Evolutionary conservation across 1,140 invertebrate genomes (phyloP).

Genomic region (Saccostrea cuccullata): DNA sequence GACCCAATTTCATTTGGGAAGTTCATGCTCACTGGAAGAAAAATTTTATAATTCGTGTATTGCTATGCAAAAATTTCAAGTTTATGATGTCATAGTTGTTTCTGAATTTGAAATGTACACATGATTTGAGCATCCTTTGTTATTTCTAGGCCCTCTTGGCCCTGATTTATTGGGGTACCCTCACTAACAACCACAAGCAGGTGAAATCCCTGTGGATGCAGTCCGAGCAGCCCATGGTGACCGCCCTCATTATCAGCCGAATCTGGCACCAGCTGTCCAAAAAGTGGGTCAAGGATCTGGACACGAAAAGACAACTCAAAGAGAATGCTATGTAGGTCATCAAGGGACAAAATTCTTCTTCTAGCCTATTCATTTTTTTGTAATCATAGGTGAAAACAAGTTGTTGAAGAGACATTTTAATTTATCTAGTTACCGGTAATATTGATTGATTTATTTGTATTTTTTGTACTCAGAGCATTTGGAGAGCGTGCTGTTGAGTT

Average conservation of each 20-base stretch:
- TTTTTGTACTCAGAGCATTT: conserved; percentile 72
- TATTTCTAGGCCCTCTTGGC: conserved; percentile 67
- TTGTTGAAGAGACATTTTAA: no score
- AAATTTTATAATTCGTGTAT: no score
- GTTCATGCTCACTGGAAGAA: no score
- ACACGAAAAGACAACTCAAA: neutral
- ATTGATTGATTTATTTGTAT: no score
- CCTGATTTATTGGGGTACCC: conserved; percentile 75
- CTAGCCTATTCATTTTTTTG: no score
- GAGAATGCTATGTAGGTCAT: conserved; percentile 22
- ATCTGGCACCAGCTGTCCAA: conserved; percentile 34
- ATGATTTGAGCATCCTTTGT: neutral
- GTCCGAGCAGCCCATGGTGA: conserved; percentile 77
- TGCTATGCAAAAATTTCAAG: no score
- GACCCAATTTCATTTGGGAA: no score
- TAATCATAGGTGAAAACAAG: no score
- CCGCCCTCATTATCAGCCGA: conserved; percentile 69
- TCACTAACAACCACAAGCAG: conserved; percentile 72
- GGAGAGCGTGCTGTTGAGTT: conserved; percentile 75
- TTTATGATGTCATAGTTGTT: no score
- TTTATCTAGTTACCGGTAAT: no score
- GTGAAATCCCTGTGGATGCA: conserved; percentile 78
- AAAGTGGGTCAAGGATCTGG: conserved; percentile 41
- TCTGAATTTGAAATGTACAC: no score
- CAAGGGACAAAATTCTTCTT: neutral